phyloP scores from a whole-genome alignment of 1,140 invertebrate species.

The Habropoda laboriosa region DNA sequence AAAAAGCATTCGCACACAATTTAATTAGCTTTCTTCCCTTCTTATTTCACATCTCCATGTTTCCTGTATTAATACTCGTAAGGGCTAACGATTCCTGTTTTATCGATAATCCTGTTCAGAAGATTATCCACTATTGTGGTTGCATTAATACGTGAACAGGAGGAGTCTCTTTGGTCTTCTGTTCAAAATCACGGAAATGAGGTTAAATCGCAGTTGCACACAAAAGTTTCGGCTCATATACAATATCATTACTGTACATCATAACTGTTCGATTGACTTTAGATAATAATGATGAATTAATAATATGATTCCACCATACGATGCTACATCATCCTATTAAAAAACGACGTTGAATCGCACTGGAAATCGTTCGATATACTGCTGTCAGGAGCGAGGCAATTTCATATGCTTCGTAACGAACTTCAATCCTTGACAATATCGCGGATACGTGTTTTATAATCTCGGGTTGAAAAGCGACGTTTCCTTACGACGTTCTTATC shows the following conservation, averaged over 20 bases:
- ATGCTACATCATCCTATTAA: not conserved
- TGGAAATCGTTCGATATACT: not conserved
- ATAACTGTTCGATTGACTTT: not conserved
- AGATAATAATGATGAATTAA: not conserved
- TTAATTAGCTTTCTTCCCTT: not conserved
- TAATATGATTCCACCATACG: no score
- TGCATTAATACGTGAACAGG: not conserved
- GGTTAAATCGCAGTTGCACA: not conserved
- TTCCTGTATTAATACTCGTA: not conserved
- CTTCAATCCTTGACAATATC: not conserved
- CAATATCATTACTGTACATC: not conserved
- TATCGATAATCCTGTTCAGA: slow-evolving; percentile 11
- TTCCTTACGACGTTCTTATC: slow-evolving; percentile 1
- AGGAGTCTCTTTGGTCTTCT: not conserved
- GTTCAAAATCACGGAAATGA: not conserved
- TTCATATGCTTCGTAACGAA: no score
- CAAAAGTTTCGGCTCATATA: not conserved
- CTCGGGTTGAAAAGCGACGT: not conserved
- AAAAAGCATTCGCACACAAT: not conserved
- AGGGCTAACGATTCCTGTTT: not conserved
- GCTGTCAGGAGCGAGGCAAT: no score
- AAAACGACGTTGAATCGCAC: not conserved
- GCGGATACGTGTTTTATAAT: not conserved
- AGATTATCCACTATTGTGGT: no score
- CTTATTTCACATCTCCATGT: not conserved